Conservation (phyloP, 1,140 invertebrate species). For the Drosophila repleta region DNA sequence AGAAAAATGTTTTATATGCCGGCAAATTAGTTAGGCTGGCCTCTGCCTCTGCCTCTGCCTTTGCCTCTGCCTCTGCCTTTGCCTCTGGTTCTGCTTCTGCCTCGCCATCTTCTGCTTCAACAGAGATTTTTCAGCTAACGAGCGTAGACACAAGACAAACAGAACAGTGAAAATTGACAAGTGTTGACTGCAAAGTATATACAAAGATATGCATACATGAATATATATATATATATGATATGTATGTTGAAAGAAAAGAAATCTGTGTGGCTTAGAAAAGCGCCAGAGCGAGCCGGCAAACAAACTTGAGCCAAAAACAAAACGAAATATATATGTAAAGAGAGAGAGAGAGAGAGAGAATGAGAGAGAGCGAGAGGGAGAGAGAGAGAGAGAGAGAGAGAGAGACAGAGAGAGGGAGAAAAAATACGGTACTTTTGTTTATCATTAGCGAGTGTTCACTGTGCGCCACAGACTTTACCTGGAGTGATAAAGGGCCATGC, state of each 20-base stretch:
- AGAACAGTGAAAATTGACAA: conserved; percentile 47
- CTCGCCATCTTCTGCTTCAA: conserved; percentile 18
- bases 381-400: too few relatives aligned
- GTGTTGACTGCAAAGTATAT: conserved; percentile 33
- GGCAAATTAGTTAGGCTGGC: conserved; percentile 52
- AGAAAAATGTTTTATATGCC: conserved; percentile 28
- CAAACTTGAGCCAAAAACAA: conserved; percentile 16
- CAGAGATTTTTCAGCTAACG: conserved; percentile 23
- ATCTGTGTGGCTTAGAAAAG: conserved; percentile 47
- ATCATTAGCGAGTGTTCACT: conserved; percentile 52
- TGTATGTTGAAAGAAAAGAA: conserved; percentile 33
- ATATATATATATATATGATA: not conserved
- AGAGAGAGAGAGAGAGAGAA: too few relatives aligned
- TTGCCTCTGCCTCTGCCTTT: too few relatives aligned
- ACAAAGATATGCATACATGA: conserved; percentile 6
- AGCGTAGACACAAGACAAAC: conserved; percentile 22
- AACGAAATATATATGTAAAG: not conserved
- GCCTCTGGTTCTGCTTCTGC: not conserved
- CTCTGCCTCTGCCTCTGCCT: not conserved
- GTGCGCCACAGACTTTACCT: conserved; percentile 8
- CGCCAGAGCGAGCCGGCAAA: conserved; percentile 41
- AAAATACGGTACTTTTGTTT: conserved; percentile 51
- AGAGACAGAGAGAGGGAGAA: too few relatives aligned
- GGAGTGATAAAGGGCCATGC: not conserved
- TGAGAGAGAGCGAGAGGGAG: too few relatives aligned